These are phyloP conservation scores for Laodelphax striatellus DNA, from an alignment of 1,140 invertebrate genomes.

Conservation along the genomic window DNA sequence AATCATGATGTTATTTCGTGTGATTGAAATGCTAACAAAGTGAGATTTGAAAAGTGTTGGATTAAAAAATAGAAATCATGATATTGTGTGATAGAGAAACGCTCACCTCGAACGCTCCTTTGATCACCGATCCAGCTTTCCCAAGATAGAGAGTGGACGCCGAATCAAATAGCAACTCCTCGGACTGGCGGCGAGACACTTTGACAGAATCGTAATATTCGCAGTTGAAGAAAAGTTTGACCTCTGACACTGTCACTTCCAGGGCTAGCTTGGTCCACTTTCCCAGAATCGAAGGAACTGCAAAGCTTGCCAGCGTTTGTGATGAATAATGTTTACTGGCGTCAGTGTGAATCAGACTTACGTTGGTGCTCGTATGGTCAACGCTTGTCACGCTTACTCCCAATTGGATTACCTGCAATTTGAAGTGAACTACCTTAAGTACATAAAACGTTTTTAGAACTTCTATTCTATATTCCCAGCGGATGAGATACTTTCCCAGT, in stretches of 20 bases:
- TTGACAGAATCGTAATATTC: conserved; percentile 53
- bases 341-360: conserved; percentile 74
- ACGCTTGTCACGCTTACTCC: conserved; percentile 18
- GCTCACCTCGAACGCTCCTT: conserved; percentile 77
- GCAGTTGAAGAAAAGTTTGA: conserved; percentile 73
- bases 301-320: conserved; percentile 62
- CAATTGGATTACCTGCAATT: conserved; percentile 16
- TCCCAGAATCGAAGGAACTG: conserved; percentile 59
- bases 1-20: no score
- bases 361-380: conserved; percentile 44
- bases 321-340: conserved; percentile 46
- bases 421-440: neutral
- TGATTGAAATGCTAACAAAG: no score
- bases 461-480: no score
- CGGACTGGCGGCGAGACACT: conserved; percentile 53
- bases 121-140: conserved; percentile 72
- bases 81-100: conserved; percentile 19
- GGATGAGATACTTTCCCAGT: no score
- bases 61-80: no score
- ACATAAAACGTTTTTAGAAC: no score
- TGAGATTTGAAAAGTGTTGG: no score
- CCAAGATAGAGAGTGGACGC: conserved; percentile 83
- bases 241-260: conserved; percentile 57
- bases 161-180: conserved; percentile 72
- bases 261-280: conserved; percentile 70